These are phyloP conservation scores for Cebuella pygmaea DNA, from an alignment of 2,797 vertebrate genomes.

Conservation along the genomic window DNA sequence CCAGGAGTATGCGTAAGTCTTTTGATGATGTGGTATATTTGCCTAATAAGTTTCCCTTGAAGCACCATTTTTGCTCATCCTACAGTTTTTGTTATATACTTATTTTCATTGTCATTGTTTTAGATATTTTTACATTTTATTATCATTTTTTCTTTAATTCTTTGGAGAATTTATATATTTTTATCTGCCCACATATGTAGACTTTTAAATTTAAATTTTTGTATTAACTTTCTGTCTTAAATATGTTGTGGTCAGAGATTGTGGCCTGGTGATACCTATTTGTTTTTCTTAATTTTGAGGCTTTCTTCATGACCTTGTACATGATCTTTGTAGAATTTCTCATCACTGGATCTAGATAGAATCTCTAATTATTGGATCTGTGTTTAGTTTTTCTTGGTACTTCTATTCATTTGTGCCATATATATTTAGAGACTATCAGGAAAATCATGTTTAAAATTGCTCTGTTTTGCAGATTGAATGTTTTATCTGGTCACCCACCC, in stretches of 20 bases:
- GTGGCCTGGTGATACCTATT: neutral
- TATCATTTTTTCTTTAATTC: neutral
- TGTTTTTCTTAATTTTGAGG: neutral
- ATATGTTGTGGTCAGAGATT: neutral
- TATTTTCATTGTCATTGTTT: neutral
- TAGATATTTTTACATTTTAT: neutral
- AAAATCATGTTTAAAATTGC: neutral
- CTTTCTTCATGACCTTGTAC: neutral
- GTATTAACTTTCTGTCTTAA: neutral
- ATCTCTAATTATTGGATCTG: neutral
- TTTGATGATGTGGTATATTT: neutral
- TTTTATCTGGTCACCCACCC: neutral
- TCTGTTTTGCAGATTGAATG: neutral
- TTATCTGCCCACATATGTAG: neutral
- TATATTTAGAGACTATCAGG: neutral
- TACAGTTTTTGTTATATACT: neutral
- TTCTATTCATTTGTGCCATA: neutral
- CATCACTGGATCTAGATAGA: neutral
- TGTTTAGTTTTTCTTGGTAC: neutral
- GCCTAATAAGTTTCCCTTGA: neutral
- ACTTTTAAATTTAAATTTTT: neutral
- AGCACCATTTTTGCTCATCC: neutral
- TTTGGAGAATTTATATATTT: neutral
- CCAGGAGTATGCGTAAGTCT: conserved; percentile 85
- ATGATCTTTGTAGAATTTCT: neutral